Base-by-base conservation (phyloP, 2,888 invertebrate genomes). In the Seira sanloemensis region DNA sequence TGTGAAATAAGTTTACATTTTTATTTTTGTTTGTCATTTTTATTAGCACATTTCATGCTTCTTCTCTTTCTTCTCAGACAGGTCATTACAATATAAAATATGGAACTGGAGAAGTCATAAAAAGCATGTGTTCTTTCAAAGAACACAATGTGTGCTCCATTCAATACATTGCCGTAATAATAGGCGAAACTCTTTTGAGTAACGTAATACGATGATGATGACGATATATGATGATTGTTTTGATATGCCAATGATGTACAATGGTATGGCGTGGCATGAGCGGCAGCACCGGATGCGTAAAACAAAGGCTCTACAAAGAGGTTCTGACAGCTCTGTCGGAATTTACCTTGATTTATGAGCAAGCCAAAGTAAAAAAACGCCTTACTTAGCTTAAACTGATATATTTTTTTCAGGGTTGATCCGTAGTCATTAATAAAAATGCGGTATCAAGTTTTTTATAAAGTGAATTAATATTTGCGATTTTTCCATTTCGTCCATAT, bases 241-340 rank as follows among this genome's bases (percentile, higher is more conserved):
- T 37, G 37, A 37, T 37, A 37, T 37, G 37, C 37, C 7, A 37
- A 37, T 37, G 37, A 37, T 37, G 7, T 37, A 37, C 37, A 37
- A 37, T 37, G 37, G 37, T 37, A 37, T 37, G 12, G 37, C 7
- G 37, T 37, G 37, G 37, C 37, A 37, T 37, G 37, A 37, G 37
- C 37, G 5, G 83, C 83, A 80, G 77, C 71, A 85, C 80, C 85
- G 85, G 85, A 85, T 80, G 77, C 85, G 85, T 85, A 85, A 85
- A 85, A 80, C 85, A 85, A n/a, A n/a, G n/a, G n/a, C n/a, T n/a
- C n/a, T n/a, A n/a, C n/a, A n/a, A 85, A 85, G 85, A 85, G 85
- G 85, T 80, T 80, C 85, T 85, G 85, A 85, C 80, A 85, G 80
- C 76, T 66, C 85, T 80, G 80, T 85, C 85, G 85, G 80, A 85